These are phyloP conservation scores for Muscicapa striata DNA, from an alignment of 2,797 vertebrate species.

Conservation along the genomic window DNA sequence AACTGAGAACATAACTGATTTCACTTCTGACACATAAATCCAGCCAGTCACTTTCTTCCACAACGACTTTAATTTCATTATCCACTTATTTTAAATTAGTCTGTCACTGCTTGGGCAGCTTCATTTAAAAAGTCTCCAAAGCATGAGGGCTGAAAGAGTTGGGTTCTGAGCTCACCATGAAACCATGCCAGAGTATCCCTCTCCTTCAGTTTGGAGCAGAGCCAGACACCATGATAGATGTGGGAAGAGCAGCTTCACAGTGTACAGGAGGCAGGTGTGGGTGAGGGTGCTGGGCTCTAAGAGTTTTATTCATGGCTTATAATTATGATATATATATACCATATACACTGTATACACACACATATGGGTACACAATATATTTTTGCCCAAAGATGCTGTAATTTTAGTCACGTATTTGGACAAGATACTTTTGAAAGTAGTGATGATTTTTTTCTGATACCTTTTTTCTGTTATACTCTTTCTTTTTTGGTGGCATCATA, in stretches of 20 bases:
- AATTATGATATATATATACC: not conserved
- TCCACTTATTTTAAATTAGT: not conserved
- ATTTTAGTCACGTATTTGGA: not conserved
- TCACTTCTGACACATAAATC: not conserved
- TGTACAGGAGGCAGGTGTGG: fast-evolving
- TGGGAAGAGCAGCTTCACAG: not conserved
- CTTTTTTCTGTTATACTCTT: not conserved
- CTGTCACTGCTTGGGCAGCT: not conserved
- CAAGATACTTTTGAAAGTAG: not conserved
- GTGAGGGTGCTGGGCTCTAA: not conserved
- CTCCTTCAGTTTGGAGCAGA: not conserved
- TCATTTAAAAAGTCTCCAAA: not conserved
- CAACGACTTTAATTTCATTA: not conserved
- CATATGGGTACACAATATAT: not conserved
- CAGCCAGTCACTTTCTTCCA: not conserved
- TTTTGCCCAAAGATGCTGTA: not conserved
- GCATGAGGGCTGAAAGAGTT: fast-evolving
- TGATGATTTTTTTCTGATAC: not conserved
- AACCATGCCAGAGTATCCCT: not conserved
- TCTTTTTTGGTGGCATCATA: not conserved
- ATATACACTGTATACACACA: not conserved
- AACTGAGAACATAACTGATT: not conserved
- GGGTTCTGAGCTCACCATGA: fast-evolving
- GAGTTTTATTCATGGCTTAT: not conserved
- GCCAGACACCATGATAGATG: fast-evolving